Conservation (phyloP, 2,888 invertebrate species). For the Gari tellinella region DNA sequence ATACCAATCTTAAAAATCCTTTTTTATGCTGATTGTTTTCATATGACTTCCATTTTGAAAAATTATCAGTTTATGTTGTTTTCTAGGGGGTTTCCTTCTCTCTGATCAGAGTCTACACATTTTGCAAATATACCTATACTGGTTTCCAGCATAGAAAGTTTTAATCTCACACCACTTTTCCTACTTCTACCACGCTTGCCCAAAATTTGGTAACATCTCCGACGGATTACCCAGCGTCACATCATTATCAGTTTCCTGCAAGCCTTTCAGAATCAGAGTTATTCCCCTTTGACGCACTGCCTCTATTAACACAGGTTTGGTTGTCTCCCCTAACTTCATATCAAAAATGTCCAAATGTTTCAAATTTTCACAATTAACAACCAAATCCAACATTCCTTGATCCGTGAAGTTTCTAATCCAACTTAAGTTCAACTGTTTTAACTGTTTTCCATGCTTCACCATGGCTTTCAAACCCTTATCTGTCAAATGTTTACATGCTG, state of each 20-base stretch:
- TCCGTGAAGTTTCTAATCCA: slow-evolving; percentile 69
- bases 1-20: too few species aligned
- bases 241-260: slow-evolving; percentile 56
- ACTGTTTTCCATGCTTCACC: slow-evolving; percentile 61
- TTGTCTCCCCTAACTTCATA: slow-evolving; percentile 64
- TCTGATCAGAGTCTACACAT: too few species aligned
- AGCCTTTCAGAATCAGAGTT: slow-evolving; percentile 66
- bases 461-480: slow-evolving; percentile 69
- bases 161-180: too few species aligned
- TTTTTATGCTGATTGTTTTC: too few species aligned
- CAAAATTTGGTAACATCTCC: slow-evolving; percentile 66
- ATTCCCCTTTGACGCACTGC: slow-evolving; percentile 63
- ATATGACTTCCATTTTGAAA: too few species aligned
- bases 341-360: slow-evolving; percentile 76
- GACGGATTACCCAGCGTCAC: slow-evolving; percentile 68
- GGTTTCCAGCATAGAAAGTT: too few species aligned
- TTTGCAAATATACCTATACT: too few species aligned
- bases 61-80: too few species aligned
- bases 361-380: slow-evolving; percentile 64
- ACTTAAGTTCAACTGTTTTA: slow-evolving; percentile 71
- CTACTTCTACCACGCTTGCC: slow-evolving; percentile 44
- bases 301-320: slow-evolving; percentile 55
- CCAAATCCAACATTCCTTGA: slow-evolving; percentile 69
- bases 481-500: slow-evolving; percentile 77
- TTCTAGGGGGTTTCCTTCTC: too few species aligned